Evolutionary conservation across 1,140 invertebrate genomes (phyloP).

Genomic region (Drosophila orena): DNA sequence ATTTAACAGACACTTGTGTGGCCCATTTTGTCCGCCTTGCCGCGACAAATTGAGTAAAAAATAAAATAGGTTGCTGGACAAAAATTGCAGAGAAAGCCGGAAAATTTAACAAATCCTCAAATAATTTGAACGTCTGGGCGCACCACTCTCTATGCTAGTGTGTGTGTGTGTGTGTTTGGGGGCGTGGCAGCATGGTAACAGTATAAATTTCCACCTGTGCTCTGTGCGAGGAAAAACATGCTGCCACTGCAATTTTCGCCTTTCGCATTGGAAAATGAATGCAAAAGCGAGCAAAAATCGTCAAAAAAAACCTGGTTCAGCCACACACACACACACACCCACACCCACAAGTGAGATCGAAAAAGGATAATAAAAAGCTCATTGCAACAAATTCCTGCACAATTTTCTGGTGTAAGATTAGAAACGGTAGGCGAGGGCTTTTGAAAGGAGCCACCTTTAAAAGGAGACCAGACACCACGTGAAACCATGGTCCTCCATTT

Average conservation of each 20-base stretch:
- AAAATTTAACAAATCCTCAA: conserved; percentile 78
- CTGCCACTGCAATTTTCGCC: conserved; percentile 70
- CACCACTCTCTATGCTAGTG: neutral
- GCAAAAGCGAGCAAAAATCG: conserved; percentile 72
- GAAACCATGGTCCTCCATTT: conserved; percentile 40
- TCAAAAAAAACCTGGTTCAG: conserved; percentile 14
- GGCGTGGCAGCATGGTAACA: conserved; percentile 41
- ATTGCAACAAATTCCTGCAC: conserved; percentile 82
- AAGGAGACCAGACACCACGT: conserved; percentile 38
- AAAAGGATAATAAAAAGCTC: conserved; percentile 83
- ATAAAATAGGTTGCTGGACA: conserved; percentile 42
- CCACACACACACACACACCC: conserved; percentile 44
- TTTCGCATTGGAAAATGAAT: conserved; percentile 57
- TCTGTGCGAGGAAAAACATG: conserved; percentile 60
- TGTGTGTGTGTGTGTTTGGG: conserved; percentile 8
- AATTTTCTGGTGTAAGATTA: conserved; percentile 82
- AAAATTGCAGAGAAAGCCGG: conserved; percentile 40
- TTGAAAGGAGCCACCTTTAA: neutral
- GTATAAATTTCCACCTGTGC: conserved; percentile 70
- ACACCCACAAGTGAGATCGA: conserved; percentile 53
- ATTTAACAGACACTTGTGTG: conserved; percentile 61
- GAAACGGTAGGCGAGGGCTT: conserved; percentile 38
- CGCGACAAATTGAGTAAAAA: conserved; percentile 64
- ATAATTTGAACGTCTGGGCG: conserved; percentile 70
- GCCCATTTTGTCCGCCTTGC: conserved; percentile 43